These are phyloP conservation scores for Columba guinea DNA, from an alignment of 2,797 vertebrate genomes.

Conservation along the genomic window DNA sequence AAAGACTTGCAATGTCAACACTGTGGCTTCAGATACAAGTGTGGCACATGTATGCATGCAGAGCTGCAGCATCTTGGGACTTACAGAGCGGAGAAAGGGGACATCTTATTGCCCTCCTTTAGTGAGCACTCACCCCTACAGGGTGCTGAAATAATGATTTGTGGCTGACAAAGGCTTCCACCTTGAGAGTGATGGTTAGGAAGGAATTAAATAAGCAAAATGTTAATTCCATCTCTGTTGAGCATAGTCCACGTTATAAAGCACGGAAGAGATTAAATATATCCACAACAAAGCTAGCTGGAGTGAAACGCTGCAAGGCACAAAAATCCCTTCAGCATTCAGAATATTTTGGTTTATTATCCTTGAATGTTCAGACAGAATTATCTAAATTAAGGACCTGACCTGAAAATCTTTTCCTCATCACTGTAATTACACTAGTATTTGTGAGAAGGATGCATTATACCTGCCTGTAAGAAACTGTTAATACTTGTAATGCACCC, in stretches of 20 bases:
- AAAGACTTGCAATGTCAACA: neutral
- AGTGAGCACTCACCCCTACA: neutral
- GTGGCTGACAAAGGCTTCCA: neutral
- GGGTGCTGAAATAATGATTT: neutral
- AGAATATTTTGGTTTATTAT: neutral
- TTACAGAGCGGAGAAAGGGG: neutral
- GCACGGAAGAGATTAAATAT: neutral
- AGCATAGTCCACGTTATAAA: neutral
- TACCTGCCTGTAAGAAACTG: neutral
- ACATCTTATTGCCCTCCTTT: neutral
- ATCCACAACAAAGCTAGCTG: neutral
- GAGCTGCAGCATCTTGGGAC: neutral
- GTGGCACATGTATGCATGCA: neutral
- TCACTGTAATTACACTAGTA: neutral
- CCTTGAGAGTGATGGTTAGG: neutral
- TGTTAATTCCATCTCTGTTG: neutral
- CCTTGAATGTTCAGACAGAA: slow-evolving; percentile 5
- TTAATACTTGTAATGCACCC: neutral
- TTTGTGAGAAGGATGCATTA: neutral
- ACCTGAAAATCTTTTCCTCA: slow-evolving; percentile 9
- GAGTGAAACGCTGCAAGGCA: neutral
- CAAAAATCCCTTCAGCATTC: neutral
- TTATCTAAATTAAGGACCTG: slow-evolving; percentile 24
- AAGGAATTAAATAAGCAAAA: neutral
- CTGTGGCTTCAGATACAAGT: neutral